Percentiles rank a stretch among this genome's conserved stretches.
These are phyloP conservation scores for Lepidurus couesii DNA, from an alignment of 1,140 invertebrate genomes.

Conservation along the genomic window DNA sequence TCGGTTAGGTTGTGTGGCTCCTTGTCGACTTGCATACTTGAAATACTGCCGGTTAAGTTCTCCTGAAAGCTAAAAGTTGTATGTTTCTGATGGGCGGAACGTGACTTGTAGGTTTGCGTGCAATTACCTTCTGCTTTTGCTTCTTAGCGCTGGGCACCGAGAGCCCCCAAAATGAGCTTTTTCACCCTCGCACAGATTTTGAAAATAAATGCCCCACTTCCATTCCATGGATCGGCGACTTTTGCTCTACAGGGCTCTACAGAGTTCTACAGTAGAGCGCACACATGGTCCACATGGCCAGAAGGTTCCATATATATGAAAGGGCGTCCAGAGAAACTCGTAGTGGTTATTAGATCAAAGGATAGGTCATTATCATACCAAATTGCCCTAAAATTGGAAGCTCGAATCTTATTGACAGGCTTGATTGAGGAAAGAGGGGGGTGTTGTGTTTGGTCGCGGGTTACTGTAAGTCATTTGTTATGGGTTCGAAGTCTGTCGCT, in stretches of 20 bases:
- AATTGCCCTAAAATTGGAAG: background rate
- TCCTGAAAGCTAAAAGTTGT: background rate
- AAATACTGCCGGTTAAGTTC: too few relatives aligned
- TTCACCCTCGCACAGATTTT: background rate
- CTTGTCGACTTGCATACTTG: background rate
- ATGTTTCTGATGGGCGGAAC: conserved; percentile 1
- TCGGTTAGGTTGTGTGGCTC: background rate
- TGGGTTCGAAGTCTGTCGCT: background rate
- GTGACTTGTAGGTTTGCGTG: conserved; percentile 7
- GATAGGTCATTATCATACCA: background rate
- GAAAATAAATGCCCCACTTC: background rate
- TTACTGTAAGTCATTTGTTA: background rate
- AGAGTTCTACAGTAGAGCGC: too few relatives aligned
- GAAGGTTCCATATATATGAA: too few relatives aligned
- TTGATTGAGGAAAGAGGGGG: background rate
- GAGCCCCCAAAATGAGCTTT: background rate
- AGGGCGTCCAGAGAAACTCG: background rate
- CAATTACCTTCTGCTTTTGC: background rate
- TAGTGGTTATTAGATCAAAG: background rate
- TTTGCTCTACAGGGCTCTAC: too few relatives aligned
- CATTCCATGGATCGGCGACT: too few relatives aligned
- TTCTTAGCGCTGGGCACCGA: background rate
- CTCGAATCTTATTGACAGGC: background rate
- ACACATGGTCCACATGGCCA: too few relatives aligned
- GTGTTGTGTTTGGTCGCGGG: background rate